phyloP scores from a whole-genome alignment of 2,888 invertebrate species.

The Euclidia mi region DNA sequence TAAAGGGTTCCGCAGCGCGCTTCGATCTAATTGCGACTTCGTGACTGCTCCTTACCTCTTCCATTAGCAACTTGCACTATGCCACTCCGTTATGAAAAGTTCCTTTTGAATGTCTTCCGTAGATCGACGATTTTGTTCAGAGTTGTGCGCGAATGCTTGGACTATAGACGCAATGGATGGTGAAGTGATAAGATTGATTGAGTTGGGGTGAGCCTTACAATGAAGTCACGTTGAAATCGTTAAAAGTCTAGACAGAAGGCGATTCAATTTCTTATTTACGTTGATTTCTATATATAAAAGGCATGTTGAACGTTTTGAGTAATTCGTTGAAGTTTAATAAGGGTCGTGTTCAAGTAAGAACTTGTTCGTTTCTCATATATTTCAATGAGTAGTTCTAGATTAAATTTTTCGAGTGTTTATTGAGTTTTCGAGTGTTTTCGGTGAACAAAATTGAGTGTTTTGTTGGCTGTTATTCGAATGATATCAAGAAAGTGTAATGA shows the following conservation, averaged over 20 bases:
- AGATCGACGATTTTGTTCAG: constrained; percentile 48
- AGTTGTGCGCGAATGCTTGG: not conserved
- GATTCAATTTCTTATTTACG: constrained; percentile 71
- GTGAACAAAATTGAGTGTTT: constrained; percentile 16
- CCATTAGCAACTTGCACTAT: constrained; percentile 76
- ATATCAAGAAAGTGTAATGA: constrained; percentile 7
- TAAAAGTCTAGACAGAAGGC: constrained; percentile 74
- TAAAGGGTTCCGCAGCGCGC: constrained; percentile 80
- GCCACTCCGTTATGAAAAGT: constrained; percentile 35
- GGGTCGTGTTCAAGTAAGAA: constrained; percentile 17
- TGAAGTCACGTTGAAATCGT: constrained; percentile 63
- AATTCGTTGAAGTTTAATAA: constrained; percentile 29
- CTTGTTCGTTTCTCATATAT: constrained; percentile 4
- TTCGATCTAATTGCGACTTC: constrained; percentile 84
- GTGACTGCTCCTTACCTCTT: constrained; percentile 80
- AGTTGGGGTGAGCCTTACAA: constrained; percentile 37
- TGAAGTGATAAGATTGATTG: constrained; percentile 6
- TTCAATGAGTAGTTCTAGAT: constrained; percentile 20
- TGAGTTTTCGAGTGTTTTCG: constrained; percentile 21
- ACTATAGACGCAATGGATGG: constrained; percentile 46
- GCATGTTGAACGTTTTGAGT: constrained; percentile 31
- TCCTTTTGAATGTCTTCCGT: constrained; percentile 7
- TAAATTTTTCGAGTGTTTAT: constrained; percentile 24
- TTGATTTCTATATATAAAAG: constrained; percentile 54
- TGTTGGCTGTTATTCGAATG: constrained; percentile 13